Base-by-base conservation (phyloP, 2,888 invertebrate genomes). In the Lottia scabra region DNA sequence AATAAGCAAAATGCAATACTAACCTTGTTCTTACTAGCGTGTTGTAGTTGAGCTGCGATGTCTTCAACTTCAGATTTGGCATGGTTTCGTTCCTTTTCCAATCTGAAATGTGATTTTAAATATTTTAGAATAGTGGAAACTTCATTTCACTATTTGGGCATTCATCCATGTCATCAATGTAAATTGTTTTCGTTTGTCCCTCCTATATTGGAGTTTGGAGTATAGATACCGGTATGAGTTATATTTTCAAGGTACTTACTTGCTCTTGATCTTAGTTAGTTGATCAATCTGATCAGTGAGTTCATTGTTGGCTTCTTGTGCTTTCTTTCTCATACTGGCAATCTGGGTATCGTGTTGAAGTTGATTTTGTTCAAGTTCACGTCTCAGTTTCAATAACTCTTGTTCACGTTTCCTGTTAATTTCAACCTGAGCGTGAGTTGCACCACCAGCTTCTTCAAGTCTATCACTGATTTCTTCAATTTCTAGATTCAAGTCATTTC, bases 221-320 rank as follows among this genome's bases (percentile, higher is more conserved):
- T n/a, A n/a, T n/a, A n/a, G n/a, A n/a, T n/a, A n/a, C n/a, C n/a
- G n/a, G n/a, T n/a, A n/a, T n/a, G n/a, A n/a, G 19, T 19, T 56
- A 19, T 23, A 13, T 12, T 56, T n/a, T n/a, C n/a, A 23, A 2
- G 2, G 12, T 56, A 56, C 56, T 13, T 23, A 97, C 97, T 97
- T 98, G 90, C 97, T 95, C 93, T 98, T 99, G 91, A 97, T 94
- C 92, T 99, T 99, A 94, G 97, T 97, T 91, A 99, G 94, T 91
- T 97, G 97, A 92, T 99, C 99, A 91, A 99, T 96, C 92, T 99
- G 98, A 92, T 99, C 99, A 85, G 97, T 96, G 95, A 99, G 97
- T 92, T 99, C 99, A 87, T 96, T 95, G 87, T 98, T 97, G 89
- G 97, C 95, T 91, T 99, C 99, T 91, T 98, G 98, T 94, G 99